Base-by-base conservation (phyloP, 2,797 vertebrate species). In the Delichon dasypus region DNA sequence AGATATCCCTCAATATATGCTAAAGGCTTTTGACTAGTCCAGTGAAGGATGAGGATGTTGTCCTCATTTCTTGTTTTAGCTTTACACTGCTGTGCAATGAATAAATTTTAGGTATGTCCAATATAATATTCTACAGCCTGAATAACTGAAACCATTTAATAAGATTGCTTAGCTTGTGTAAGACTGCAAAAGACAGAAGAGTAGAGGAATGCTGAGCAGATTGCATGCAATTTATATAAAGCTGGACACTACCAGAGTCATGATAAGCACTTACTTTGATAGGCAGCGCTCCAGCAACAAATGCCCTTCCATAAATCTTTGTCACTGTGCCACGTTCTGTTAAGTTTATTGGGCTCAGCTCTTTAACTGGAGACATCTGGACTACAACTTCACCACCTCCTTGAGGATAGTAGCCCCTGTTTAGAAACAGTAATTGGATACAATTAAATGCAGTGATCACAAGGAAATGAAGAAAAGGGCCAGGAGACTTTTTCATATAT, bases 381-480 rank as follows among this genome's bases (percentile, higher is more conserved):
- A 98, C 94, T 64, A 98, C 50, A 80, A 99, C 98, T 96, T 99
- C 99, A 22, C 99, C 99, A 4, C 99, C 99, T 19, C 99, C 99
- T 93, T 98, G 99, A 53, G 99, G 99, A 93, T 99, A 99, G 97
- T 99, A 99, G 34, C 99, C 99, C 95, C 99, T 99, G 32, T 78
- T 50, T 83, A 95, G 73, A 97, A 90, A 86, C 11, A 91, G 53
- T 11, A 90, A 74, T 71, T 14, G 42, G 34, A 68, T 19, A 45
- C 9, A 50, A 76, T 36, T 57, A 58, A 90, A 86, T 42, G 26
- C 18, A 77, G 54, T 82, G n/a, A 79, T 20, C n/a, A 75, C 32
- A 58, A 61, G 32, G 62, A 90, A 81, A 57, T 23, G 5, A 74
- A 85, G 27, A 70, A 68, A 83, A 75, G 20, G 74, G 22, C 10